Conservation (phyloP, 92 coral and sea anemone genomes). For the Hydrozoanthus gracilis region DNA sequence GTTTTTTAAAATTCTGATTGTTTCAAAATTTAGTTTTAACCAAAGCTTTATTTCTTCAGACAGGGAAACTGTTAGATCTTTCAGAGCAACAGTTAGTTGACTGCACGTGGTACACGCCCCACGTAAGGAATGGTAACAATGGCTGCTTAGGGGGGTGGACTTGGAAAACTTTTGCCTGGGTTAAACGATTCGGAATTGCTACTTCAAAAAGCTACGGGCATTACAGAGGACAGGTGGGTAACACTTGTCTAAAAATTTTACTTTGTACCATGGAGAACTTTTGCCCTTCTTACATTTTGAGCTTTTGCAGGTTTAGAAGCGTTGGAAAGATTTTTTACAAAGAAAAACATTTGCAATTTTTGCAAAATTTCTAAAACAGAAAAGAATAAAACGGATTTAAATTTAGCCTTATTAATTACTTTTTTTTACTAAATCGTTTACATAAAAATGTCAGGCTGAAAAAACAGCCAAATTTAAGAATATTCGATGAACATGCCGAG, state of each 20-base stretch:
- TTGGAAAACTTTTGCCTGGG: slow-evolving; percentile 96
- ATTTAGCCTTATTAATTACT: too few species aligned
- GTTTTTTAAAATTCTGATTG: slow-evolving; percentile 15
- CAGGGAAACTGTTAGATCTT: slow-evolving; percentile 75
- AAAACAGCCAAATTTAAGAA: too few species aligned
- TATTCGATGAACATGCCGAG: too few species aligned
- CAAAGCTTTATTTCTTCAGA: slow-evolving; percentile 51
- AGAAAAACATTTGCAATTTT: too few species aligned
- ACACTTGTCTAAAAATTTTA: background rate
- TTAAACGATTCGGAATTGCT: slow-evolving; percentile 79
- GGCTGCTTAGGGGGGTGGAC: slow-evolving; percentile 99
- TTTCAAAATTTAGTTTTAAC: background rate
- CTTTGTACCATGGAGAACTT: too few species aligned
- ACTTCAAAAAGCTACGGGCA: slow-evolving; percentile 87
- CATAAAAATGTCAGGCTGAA: too few species aligned
- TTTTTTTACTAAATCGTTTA: too few species aligned
- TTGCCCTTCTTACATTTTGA: too few species aligned
- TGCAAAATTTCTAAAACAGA: too few species aligned
- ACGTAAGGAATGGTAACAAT: slow-evolving; percentile 83
- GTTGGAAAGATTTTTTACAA: too few species aligned
- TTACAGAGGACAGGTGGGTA: slow-evolving; percentile 89
- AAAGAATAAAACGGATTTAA: too few species aligned
- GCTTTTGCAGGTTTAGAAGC: too few species aligned
- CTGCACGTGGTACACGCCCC: slow-evolving; percentile 93
- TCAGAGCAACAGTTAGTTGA: slow-evolving; percentile 95